phyloP scores from a whole-genome alignment of 2,113 vertebrate genomes.

The Campylorhamphus procurvoides region DNA sequence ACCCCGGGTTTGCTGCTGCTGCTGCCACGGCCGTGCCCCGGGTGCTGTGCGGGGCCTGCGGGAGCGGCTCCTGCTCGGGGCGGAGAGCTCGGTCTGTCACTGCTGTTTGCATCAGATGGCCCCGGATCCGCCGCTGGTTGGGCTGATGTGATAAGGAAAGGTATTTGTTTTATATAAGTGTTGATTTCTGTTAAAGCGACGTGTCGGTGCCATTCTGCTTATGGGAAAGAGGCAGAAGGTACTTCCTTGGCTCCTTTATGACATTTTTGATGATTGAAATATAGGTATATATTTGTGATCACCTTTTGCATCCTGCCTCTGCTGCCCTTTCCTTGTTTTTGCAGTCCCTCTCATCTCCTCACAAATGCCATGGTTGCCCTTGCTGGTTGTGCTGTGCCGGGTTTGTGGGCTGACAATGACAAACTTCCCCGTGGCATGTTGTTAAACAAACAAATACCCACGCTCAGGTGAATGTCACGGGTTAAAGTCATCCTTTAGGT shows the following conservation, averaged over 20 bases:
- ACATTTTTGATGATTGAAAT: not conserved
- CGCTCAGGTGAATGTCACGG: not conserved
- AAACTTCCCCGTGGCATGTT: not conserved
- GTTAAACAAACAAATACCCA: not conserved
- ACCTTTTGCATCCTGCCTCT: not conserved
- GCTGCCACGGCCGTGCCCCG: not conserved
- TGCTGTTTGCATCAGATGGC: not conserved
- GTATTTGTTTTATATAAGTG: accelerated
- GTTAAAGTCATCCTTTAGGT: not conserved
- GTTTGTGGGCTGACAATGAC: not conserved
- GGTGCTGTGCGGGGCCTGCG: not conserved
- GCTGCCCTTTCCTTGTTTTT: not conserved
- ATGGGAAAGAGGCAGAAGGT: not conserved
- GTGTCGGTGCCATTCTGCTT: not conserved
- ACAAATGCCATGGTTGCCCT: accelerated
- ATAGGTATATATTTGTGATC: not conserved
- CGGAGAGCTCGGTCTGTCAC: not conserved
- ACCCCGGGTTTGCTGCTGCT: not conserved
- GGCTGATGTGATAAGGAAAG: not conserved
- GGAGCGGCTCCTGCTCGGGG: accelerated
- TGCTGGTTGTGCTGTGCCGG: not conserved
- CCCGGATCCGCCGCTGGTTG: accelerated
- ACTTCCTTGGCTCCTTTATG: not conserved
- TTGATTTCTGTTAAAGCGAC: not conserved
- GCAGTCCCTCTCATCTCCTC: not conserved